A percentile compares a stretch with the other conserved stretches of the same genome.
phyloP scores from a whole-genome alignment of 2,797 vertebrate species.

The Nyctalus aviator region DNA sequence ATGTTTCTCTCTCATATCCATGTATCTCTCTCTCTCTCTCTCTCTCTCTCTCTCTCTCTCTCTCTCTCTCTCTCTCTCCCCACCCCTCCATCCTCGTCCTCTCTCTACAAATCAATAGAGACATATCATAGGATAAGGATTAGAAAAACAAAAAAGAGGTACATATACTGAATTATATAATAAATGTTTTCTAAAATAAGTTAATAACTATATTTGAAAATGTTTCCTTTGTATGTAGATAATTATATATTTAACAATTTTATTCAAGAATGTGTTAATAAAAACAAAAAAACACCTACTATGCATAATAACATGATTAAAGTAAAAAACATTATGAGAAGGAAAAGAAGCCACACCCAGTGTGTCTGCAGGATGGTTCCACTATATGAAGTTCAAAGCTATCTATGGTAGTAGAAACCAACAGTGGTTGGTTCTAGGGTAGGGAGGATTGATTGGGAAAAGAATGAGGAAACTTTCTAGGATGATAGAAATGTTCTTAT shows the following conservation, averaged over 20 bases:
- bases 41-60: too few relatives aligned
- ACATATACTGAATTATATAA: background rate
- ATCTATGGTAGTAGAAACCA: background rate
- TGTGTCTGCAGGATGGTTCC: background rate
- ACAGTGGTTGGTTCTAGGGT: background rate
- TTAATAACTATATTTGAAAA: slow-evolving; percentile 9
- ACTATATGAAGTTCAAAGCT: background rate
- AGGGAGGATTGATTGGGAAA: background rate
- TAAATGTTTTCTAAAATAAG: background rate
- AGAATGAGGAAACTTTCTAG: background rate
- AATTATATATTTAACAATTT: background rate
- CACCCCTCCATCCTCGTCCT: too few relatives aligned
- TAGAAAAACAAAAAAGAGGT: background rate
- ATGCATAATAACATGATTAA: background rate
- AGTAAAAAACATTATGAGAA: background rate
- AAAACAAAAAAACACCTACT: background rate
- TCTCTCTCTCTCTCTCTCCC: too few relatives aligned
- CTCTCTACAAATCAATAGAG: too few relatives aligned
- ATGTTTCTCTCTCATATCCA: too few relatives aligned
- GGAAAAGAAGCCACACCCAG: background rate
- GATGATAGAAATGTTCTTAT: background rate
- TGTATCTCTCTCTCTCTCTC: too few relatives aligned
- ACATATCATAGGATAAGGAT: too few relatives aligned
- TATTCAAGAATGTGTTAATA: background rate
- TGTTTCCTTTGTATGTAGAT: background rate